Base-by-base conservation (phyloP, 2,888 invertebrate species). In the Lepidocyrtoides sp. region DNA sequence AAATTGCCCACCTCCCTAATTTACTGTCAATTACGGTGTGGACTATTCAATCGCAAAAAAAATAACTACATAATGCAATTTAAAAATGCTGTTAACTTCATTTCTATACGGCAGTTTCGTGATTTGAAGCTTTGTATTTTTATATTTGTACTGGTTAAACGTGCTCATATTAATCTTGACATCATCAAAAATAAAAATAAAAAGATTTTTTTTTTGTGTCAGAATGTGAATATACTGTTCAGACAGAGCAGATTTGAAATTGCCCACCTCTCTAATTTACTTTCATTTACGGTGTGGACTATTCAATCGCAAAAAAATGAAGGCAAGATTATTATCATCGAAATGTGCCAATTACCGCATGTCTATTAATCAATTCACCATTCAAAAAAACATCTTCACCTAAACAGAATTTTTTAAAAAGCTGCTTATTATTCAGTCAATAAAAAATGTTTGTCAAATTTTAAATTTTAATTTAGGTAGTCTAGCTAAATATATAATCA, bases 401-500 rank as follows among this genome's bases (percentile, higher is more conserved):
- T 17, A 10, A 66, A 32, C 2, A 54, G 10, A 66, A n/a, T n/a
- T n/a, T n/a, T n/a, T n/a, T n/a, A n/a, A n/a, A n/a, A n/a, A n/a
- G n/a, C 12, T 20, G 29, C 7, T 32, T 32, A 32, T 12, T 66
- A n/a, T 32, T 66, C 32, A 66, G 60, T 60, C 23, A 23, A 10
- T 66, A 14, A 66, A 66, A 66, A 29, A 26, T 8, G n/a, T 17
- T 17, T 60, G 60, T 17, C 60, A 60, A 26, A 26, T 26, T 60
- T 8, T 7, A 57, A 63, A 29, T 63, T 66, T 66, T 66, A 66
- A 66, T 32, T 66, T 32, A 12, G 32, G n/a, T n/a, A n/a, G n/a
- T 32, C 8, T 2, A 66, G 14, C 3, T 32, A 32, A 66, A 32
- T 32, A 66, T n/a, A 66, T 66, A 2, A 32, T 66, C n/a, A n/a